These are phyloP conservation scores for Plectus sambesii DNA, from an alignment of 1,140 invertebrate genomes.

Conservation along the genomic window DNA sequence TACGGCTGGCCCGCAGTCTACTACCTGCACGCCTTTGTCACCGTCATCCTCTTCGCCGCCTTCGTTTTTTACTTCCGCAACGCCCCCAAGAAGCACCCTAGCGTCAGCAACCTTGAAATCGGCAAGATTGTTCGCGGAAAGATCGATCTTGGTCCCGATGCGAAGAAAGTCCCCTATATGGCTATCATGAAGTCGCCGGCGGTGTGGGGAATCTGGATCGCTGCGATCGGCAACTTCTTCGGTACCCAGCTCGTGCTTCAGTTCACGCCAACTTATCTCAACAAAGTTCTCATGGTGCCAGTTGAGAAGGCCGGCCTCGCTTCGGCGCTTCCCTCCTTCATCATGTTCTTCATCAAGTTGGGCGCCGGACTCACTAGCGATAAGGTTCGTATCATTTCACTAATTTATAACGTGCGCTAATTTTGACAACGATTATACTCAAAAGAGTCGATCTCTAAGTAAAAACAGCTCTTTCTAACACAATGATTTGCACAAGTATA, in stretches of 20 bases:
- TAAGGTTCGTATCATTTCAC: no score
- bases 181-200: constrained; percentile 10
- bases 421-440: no score
- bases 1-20: constrained; percentile 14
- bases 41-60: constrained; percentile 20
- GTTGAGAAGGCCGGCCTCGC: constrained; percentile 14
- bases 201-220: constrained; percentile 13
- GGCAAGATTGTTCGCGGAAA: constrained; percentile 22
- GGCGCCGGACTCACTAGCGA: constrained; percentile 13
- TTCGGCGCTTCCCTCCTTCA: constrained; percentile 14
- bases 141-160: no score
- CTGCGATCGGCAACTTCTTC: constrained; percentile 15
- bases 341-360: constrained; percentile 14
- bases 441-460: no score
- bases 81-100: constrained; percentile 15
- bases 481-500: no score
- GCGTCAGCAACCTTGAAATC: constrained; percentile 19
- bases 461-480: no score
- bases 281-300: constrained; percentile 16
- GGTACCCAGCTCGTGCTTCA: constrained; percentile 19
- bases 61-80: constrained; percentile 32
- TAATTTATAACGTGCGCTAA: no score
- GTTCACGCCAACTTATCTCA: constrained; percentile 18
- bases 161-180: constrained; percentile 6
- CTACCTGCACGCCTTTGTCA: constrained; percentile 27